Percentiles rank a stretch among this genome's conserved stretches.
Conservation (phyloP, 2,797 vertebrate genomes). For the Anas bahamensis region DNA sequence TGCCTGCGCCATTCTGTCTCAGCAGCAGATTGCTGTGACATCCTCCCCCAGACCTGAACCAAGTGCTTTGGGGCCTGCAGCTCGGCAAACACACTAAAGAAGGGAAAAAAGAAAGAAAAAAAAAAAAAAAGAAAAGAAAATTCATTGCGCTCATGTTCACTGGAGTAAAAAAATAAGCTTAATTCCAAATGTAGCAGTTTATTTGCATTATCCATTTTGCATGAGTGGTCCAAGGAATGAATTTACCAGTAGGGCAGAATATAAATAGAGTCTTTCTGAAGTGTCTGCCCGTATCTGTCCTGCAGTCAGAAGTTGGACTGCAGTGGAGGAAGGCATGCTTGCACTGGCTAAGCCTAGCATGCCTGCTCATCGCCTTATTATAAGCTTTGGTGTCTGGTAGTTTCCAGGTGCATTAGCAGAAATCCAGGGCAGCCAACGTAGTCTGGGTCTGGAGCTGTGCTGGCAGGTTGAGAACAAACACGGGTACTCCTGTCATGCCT, state of each 20-base stretch:
- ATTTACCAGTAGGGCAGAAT: constrained; percentile 34
- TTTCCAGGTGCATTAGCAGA: background rate
- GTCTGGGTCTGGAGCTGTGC: background rate
- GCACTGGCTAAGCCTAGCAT: background rate
- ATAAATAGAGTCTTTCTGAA: constrained; percentile 51
- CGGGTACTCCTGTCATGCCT: background rate
- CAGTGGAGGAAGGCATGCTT: background rate
- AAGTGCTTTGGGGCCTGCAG: background rate
- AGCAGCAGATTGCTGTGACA: background rate
- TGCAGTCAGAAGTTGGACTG: constrained; percentile 18
- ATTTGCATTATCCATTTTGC: constrained; percentile 67
- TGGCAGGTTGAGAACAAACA: background rate
- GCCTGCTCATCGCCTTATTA: background rate
- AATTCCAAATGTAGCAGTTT: constrained; percentile 33
- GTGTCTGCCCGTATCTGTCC: background rate
- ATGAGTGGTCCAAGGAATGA: constrained; percentile 40
- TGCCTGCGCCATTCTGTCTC: background rate
- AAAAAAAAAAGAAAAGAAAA: background rate
- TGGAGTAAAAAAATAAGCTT: background rate
- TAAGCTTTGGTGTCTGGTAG: background rate
- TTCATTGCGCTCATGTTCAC: background rate
- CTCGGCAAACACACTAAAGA: background rate
- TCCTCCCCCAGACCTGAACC: background rate
- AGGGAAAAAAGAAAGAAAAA: background rate
- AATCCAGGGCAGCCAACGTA: background rate